Conservation (phyloP, 2,797 vertebrate species). For the Pseudochaenichthys georgianus region DNA sequence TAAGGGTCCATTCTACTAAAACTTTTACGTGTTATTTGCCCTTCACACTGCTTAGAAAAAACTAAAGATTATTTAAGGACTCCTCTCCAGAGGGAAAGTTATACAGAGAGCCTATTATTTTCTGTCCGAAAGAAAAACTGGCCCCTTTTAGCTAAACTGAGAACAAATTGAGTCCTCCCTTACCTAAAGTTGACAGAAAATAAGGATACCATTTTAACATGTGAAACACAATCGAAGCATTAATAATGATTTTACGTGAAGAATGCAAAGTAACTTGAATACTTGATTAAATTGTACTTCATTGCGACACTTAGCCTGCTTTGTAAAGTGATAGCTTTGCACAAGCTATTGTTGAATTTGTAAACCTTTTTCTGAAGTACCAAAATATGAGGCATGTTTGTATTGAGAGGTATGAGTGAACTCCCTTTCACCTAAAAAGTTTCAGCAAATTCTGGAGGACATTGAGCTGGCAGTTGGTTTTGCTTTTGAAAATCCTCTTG, state of each 20-base stretch:
- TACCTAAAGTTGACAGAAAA: background rate
- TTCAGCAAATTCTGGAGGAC: conserved; percentile 29
- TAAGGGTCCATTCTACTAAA: background rate
- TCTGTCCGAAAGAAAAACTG: background rate
- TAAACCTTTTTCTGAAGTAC: conserved; percentile 2
- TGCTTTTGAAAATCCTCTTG: conserved; percentile 43
- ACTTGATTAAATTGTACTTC: background rate
- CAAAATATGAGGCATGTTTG: background rate
- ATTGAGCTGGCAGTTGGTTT: conserved; percentile 33
- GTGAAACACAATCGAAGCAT: background rate
- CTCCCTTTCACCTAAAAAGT: conserved; percentile 24
- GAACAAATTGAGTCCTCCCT: background rate
- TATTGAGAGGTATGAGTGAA: conserved; percentile 5
- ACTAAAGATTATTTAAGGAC: background rate
- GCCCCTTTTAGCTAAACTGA: conserved; percentile 9
- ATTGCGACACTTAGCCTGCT: too few relatives aligned
- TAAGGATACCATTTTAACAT: too few relatives aligned
- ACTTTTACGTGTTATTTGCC: background rate
- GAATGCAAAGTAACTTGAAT: background rate
- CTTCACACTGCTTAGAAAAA: background rate
- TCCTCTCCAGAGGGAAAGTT: background rate
- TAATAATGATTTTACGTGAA: background rate
- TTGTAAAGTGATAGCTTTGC: background rate
- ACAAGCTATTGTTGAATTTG: background rate
- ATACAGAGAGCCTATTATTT: background rate